Percentiles rank a stretch among this genome's conserved stretches.
phyloP scores from a whole-genome alignment of 2,888 invertebrate species.

The Achlya flavicornis region DNA sequence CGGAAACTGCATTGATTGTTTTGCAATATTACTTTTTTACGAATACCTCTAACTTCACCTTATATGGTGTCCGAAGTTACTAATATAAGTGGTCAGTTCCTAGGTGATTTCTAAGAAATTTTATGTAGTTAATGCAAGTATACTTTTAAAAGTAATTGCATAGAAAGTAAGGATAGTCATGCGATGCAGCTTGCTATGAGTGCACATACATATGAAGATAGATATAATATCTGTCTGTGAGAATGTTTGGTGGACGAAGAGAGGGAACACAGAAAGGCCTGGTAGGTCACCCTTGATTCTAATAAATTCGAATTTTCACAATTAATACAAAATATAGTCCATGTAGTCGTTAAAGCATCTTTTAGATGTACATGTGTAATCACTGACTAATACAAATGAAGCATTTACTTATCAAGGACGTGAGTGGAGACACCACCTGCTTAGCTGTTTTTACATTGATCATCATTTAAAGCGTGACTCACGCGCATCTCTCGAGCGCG shows the following conservation, averaged over 20 bases:
- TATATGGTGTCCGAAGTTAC: background rate
- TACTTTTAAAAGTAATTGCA: background rate
- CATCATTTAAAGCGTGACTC: constrained; percentile 36
- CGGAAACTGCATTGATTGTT: constrained; percentile 53
- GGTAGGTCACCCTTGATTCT: background rate
- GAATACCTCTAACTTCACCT: background rate
- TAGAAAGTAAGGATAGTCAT: background rate
- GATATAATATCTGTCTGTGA: too few species aligned
- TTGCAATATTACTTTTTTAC: constrained; percentile 32
- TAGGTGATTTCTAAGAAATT: background rate
- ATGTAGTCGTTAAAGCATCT: too few species aligned
- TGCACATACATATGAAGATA: background rate
- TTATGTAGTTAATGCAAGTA: background rate
- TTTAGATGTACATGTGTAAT: too few species aligned
- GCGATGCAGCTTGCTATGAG: background rate
- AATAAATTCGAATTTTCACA: too few species aligned
- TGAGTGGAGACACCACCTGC: background rate
- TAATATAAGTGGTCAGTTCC: background rate
- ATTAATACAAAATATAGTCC: too few species aligned
- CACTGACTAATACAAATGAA: too few species aligned
- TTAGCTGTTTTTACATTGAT: background rate
- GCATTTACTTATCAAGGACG: too few species aligned
- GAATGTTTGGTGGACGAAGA: too few species aligned
- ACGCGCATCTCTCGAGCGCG: constrained; percentile 18
- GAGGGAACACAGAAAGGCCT: background rate